phyloP scores from a whole-genome alignment of 2,797 vertebrate species.

The Cyclura pinguis region DNA sequence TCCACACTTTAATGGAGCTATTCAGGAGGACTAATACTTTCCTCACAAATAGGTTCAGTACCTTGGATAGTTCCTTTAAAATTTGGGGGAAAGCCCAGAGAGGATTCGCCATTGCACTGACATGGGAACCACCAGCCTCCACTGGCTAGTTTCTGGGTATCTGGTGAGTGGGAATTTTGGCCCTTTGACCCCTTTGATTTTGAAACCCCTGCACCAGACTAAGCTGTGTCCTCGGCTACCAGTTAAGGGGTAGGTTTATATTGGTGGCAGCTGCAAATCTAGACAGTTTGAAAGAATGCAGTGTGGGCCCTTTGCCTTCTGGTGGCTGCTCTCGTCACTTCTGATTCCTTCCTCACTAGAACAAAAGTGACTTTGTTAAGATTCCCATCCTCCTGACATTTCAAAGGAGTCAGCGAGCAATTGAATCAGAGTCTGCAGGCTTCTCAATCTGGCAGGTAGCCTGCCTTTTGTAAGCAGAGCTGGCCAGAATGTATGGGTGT shows the following conservation, averaged over 20 bases:
- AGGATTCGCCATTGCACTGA: too few species aligned
- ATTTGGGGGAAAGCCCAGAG: too few species aligned
- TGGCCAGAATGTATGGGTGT: neutral
- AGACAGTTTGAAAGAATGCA: constrained; percentile 26
- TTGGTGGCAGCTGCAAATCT: neutral
- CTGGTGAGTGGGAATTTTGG: neutral
- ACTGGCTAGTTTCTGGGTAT: neutral
- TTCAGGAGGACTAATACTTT: too few species aligned
- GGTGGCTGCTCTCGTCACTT: neutral
- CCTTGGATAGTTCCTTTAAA: too few species aligned
- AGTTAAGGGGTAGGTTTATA: neutral
- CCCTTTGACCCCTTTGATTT: neutral
- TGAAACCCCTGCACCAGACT: neutral
- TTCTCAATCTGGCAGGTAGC: constrained; percentile 41
- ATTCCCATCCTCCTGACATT: constrained; percentile 20
- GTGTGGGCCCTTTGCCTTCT: constrained; percentile 26
- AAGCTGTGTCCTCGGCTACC: neutral
- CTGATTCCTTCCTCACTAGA: neutral
- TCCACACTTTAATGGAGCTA: neutral
- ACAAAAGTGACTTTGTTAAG: constrained; percentile 40
- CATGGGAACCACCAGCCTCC: neutral
- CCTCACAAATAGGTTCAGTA: too few species aligned
- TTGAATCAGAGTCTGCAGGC: constrained; percentile 31
- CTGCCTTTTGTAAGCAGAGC: constrained; percentile 9
- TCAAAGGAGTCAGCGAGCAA: constrained; percentile 25